Percentiles rank a stretch among this genome's conserved stretches.
Evolutionary conservation across 2,888 invertebrate species (phyloP).

Genomic region (Hanleya hanleyi): DNA sequence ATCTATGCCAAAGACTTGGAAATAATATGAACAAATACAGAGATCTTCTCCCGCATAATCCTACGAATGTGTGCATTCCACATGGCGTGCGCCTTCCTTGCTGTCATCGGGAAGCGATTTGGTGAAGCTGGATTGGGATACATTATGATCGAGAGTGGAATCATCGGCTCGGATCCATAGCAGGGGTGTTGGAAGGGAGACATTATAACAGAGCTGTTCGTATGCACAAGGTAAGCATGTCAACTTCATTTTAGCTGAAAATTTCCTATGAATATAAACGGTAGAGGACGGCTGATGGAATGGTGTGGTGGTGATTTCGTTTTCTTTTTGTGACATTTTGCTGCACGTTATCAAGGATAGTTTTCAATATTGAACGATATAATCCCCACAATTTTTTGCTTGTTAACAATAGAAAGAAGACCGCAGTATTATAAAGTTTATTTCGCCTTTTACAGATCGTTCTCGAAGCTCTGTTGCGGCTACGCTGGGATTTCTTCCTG

Average conservation of each 20-base stretch:
- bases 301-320: no score
- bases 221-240: conserved; percentile 16
- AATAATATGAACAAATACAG: conserved; percentile 21
- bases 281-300: no score
- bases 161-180: conserved; percentile 17
- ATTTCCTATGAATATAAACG: no score
- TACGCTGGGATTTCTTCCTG: conserved; percentile 4
- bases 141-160: conserved; percentile 12
- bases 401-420: no score
- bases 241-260: no score
- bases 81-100: conserved; percentile 17
- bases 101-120: conserved; percentile 21
- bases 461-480: conserved; percentile 21
- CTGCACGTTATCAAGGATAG: no score
- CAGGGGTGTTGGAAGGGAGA: conserved; percentile 19
- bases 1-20: conserved; percentile 26
- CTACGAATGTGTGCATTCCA: conserved; percentile 24
- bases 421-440: no score
- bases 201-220: conserved; percentile 24
- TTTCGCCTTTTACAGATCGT: no score
- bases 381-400: no score
- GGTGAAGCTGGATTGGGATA: conserved; percentile 23
- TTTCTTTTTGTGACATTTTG: no score
- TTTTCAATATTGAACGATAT: no score
- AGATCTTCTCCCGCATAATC: background rate